These are phyloP conservation scores for Cynaeus angustus DNA, from an alignment of 2,888 invertebrate species.

Conservation along the genomic window DNA sequence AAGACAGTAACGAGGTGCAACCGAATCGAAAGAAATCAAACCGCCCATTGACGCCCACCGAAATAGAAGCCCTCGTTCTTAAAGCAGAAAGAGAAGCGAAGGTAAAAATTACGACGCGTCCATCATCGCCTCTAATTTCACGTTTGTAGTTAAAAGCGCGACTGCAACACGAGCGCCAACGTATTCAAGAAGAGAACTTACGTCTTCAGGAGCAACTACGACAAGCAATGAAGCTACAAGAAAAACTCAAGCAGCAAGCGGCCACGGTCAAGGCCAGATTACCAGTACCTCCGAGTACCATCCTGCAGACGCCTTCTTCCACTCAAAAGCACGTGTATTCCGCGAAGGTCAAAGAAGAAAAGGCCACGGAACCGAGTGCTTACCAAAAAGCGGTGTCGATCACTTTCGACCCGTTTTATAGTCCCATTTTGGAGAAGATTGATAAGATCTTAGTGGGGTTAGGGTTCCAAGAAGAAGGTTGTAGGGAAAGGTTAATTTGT, in stretches of 20 bases:
- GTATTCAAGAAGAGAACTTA: slow-evolving; percentile 68
- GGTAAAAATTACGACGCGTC: slow-evolving; percentile 68
- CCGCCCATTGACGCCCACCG: slow-evolving; percentile 67
- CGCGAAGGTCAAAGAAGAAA: slow-evolving; percentile 51
- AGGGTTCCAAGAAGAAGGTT: slow-evolving; percentile 81
- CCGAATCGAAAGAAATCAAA: slow-evolving; percentile 69
- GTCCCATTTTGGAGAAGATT: slow-evolving; percentile 84
- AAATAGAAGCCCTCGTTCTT: slow-evolving; percentile 72
- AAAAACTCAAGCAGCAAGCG: slow-evolving; percentile 68
- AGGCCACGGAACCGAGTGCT: slow-evolving; percentile 59
- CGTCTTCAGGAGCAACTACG: slow-evolving; percentile 68
- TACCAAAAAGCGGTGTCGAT: slow-evolving; percentile 69
- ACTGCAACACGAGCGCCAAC: slow-evolving; percentile 68
- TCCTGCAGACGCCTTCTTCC: slow-evolving; percentile 7
- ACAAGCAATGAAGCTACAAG: slow-evolving; percentile 67
- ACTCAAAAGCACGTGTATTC: slow-evolving; percentile 50
- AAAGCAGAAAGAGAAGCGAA: slow-evolving; percentile 78
- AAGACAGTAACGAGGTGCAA: slow-evolving; percentile 77
- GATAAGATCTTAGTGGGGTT: slow-evolving; percentile 83
- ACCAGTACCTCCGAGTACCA: slow-evolving; percentile 35
- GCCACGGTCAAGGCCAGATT: slow-evolving; percentile 52
- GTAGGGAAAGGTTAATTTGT: slow-evolving; percentile 87
- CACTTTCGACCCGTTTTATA: slow-evolving; percentile 81
- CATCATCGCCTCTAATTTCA: neutral
- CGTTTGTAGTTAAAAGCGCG: slow-evolving; percentile 66